A percentile compares a stretch with the other conserved stretches of the same genome.
Conservation (phyloP, 1,140 invertebrate genomes). For the Melitaea cinxia region DNA sequence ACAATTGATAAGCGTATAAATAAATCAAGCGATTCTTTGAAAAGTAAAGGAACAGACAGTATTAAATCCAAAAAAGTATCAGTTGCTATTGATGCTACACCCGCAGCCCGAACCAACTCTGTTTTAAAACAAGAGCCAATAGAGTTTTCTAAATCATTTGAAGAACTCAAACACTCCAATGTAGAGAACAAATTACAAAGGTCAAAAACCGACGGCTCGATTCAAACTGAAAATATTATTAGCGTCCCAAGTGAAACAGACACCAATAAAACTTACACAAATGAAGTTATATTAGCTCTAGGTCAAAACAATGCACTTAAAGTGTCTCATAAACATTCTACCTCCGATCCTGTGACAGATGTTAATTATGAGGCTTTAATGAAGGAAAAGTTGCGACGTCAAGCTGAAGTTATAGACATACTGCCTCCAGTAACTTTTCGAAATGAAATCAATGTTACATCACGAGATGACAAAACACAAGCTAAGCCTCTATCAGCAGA, state of each 20-base stretch:
- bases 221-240: slow-evolving; percentile 33
- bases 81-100: slow-evolving; percentile 89
- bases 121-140: slow-evolving; percentile 89
- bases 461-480: slow-evolving; percentile 74
- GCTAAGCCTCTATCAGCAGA: slow-evolving; percentile 82
- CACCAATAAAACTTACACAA: slow-evolving; percentile 71
- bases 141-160: slow-evolving; percentile 85
- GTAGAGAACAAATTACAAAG: slow-evolving; percentile 61
- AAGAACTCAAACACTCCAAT: slow-evolving; percentile 66
- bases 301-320: slow-evolving; percentile 68
- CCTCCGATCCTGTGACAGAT: slow-evolving; percentile 86
- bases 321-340: slow-evolving; percentile 87
- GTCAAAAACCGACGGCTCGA: slow-evolving; percentile 74
- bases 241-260: slow-evolving; percentile 40
- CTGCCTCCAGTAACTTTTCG: slow-evolving; percentile 79
- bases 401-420: slow-evolving; percentile 69
- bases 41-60: slow-evolving; percentile 74
- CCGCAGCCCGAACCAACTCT: slow-evolving; percentile 86
- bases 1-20: slow-evolving; percentile 49
- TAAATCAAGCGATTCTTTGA: slow-evolving; percentile 74
- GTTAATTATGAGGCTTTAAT: slow-evolving; percentile 75
- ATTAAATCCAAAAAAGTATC: slow-evolving; percentile 85
- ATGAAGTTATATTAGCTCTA: slow-evolving; percentile 77
- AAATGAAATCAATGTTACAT: slow-evolving; percentile 89
- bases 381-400: slow-evolving; percentile 57